Evolutionary conservation across 2,888 invertebrate species (phyloP).

Genomic region (Allygus modestus): DNA sequence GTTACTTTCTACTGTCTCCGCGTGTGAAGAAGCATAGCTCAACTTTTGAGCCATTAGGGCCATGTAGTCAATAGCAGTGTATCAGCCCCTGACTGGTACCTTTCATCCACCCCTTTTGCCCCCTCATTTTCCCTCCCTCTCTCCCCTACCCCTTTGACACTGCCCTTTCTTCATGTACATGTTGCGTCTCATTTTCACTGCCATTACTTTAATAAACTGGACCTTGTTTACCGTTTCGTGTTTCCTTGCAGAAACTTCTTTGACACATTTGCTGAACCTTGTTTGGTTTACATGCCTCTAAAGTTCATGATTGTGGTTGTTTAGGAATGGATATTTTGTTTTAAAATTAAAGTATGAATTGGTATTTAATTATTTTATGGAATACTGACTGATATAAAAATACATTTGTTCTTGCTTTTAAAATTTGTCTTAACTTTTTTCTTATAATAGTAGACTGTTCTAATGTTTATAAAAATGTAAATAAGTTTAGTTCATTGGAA

Average conservation of each 20-base stretch:
- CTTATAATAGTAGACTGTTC: no score
- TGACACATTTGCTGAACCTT: background rate
- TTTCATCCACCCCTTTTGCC: background rate
- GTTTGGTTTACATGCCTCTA: no score
- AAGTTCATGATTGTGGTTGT: no score
- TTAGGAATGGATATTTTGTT: no score
- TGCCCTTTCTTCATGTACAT: constrained; percentile 31
- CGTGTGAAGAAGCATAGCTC: constrained; percentile 31
- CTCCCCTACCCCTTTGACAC: constrained; percentile 3
- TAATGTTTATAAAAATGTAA: no score
- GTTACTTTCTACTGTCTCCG: background rate
- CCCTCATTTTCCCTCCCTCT: background rate
- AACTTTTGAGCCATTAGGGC: constrained; percentile 41
- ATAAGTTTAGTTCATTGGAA: no score
- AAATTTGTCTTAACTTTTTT: no score
- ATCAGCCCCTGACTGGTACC: constrained; percentile 36
- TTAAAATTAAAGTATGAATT: no score
- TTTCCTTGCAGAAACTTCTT: background rate
- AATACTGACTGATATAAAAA: no score
- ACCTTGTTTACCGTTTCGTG: constrained; percentile 26
- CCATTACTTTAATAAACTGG: constrained; percentile 3
- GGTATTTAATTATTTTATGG: no score
- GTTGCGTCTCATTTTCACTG: constrained; percentile 9
- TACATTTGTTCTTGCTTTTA: no score
- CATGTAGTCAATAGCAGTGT: constrained; percentile 50